Conservation (phyloP, 2,113 vertebrate genomes). For the Nematolebias whitei region DNA sequence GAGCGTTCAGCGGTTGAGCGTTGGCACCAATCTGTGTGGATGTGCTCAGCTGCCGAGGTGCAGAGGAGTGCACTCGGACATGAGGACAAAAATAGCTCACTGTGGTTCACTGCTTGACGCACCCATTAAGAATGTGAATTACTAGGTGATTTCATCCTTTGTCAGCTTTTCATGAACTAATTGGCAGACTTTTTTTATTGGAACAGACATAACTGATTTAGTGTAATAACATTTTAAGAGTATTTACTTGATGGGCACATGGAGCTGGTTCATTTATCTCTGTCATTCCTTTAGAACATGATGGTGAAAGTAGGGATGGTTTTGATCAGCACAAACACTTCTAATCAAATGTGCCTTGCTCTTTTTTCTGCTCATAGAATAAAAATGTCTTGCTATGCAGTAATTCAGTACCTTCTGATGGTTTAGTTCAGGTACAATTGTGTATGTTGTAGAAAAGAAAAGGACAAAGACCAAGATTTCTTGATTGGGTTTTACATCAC, state of each 20-base stretch:
- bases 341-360: too few relatives aligned
- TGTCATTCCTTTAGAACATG: not conserved
- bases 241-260: constrained; percentile 4
- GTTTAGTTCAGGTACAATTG: too few relatives aligned
- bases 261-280: constrained; percentile 2
- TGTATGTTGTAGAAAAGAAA: not conserved
- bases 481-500: not conserved
- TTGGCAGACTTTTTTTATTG: not conserved
- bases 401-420: too few relatives aligned
- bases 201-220: not conserved
- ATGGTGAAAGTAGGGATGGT: not conserved
- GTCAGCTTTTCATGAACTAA: constrained; percentile 28
- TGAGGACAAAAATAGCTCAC: constrained; percentile 68
- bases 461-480: not conserved
- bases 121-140: constrained; percentile 46
- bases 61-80: constrained; percentile 52
- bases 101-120: constrained; percentile 47
- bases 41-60: constrained; percentile 68
- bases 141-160: constrained; percentile 9
- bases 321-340: not conserved
- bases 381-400: constrained; percentile 14
- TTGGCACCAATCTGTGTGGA: constrained; percentile 60
- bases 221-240: not conserved
- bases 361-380: too few relatives aligned
- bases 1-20: constrained; percentile 46